Evolutionary conservation across 2,888 invertebrate genomes (phyloP).

Genomic region (Cordilura impudica): DNA sequence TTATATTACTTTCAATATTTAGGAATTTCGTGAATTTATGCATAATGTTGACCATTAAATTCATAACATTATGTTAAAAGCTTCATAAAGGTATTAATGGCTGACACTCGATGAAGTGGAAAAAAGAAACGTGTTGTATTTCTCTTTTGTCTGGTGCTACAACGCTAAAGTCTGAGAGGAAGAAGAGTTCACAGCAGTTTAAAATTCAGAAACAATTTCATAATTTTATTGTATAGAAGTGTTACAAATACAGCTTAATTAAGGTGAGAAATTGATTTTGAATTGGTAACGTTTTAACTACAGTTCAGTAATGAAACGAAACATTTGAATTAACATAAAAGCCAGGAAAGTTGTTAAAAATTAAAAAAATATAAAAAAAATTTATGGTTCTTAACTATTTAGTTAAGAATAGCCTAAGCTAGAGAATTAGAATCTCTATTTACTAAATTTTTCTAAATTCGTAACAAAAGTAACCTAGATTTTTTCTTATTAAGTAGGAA

Average conservation of each 20-base stretch:
- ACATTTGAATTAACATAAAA: too few species aligned
- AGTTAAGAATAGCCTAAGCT: too few species aligned
- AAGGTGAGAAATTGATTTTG: slow-evolving; percentile 54
- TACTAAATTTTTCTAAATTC: too few species aligned
- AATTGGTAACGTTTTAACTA: too few species aligned
- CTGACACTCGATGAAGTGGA: neutral
- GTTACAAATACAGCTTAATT: slow-evolving; percentile 52
- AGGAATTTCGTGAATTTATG: slow-evolving; percentile 73
- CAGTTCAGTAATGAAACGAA: too few species aligned
- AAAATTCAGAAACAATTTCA: slow-evolving; percentile 62
- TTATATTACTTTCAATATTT: slow-evolving; percentile 14
- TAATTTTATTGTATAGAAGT: neutral
- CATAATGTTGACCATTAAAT: slow-evolving; percentile 72
- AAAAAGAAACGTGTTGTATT: slow-evolving; percentile 2
- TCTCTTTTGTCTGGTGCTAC: neutral
- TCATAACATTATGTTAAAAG: slow-evolving; percentile 68
- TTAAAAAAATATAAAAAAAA: too few species aligned
- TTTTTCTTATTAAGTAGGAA: too few species aligned
- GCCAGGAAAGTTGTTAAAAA: too few species aligned
- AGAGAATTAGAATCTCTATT: too few species aligned
- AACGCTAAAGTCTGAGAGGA: neutral
- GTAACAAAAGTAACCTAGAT: too few species aligned
- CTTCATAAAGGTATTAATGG: slow-evolving; percentile 35
- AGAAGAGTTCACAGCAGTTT: slow-evolving; percentile 69
- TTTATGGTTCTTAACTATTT: too few species aligned